Conservation (phyloP, 2,888 invertebrate genomes). For the Nasonovia ribisnigri region DNA sequence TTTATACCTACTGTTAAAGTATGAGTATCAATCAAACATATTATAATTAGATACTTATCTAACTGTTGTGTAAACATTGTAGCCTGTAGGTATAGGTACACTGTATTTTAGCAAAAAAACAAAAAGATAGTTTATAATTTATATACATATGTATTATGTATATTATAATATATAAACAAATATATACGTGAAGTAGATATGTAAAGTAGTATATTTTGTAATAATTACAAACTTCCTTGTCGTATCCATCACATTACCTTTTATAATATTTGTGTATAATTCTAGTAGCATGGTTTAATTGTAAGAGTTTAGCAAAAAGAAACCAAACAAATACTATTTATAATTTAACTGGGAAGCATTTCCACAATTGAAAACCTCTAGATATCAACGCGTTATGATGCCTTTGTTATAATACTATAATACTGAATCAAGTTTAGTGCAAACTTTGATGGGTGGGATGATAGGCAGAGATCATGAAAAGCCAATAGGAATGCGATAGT, state of each 20-base stretch:
- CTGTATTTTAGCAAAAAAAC: no score
- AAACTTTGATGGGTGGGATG: neutral
- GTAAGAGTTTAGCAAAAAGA: neutral
- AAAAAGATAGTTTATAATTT: no score
- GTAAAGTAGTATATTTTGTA: neutral
- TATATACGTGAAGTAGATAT: no score
- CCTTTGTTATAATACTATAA: neutral
- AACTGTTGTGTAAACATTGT: no score
- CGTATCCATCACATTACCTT: neutral
- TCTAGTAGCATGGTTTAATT: no score
- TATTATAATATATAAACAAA: no score
- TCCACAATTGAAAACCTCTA: neutral
- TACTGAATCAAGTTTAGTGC: neutral
- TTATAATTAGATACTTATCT: no score
- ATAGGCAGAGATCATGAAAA: conserved; percentile 2
- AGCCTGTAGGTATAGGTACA: no score
- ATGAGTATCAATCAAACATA: no score
- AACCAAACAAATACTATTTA: neutral
- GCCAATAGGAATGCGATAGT: neutral
- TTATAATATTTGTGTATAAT: neutral
- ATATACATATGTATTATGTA: no score
- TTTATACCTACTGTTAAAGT: no score
- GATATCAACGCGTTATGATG: neutral
- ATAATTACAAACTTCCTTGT: neutral
- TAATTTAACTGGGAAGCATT: neutral